Conservation (phyloP, 2,888 invertebrate species). For the Drepanosiphum platanoidis region DNA sequence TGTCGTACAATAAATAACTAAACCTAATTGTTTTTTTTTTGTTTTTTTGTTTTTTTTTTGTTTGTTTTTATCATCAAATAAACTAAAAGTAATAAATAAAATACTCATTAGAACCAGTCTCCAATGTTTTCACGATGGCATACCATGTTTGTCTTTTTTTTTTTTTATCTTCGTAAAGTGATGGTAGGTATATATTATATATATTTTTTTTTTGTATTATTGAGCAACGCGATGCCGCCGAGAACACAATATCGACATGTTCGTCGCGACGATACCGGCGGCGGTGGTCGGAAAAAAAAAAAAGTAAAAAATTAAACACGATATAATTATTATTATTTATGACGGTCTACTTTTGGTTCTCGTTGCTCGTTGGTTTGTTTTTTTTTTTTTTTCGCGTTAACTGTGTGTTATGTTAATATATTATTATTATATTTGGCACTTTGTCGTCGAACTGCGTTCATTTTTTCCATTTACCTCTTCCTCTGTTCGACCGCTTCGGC, state of each 20-base stretch:
- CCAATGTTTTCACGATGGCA: slow-evolving; percentile 62
- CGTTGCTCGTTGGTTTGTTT: slow-evolving; percentile 41
- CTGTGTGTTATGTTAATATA: too few relatives aligned
- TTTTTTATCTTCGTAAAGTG: neutral
- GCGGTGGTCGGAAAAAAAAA: slow-evolving; percentile 22
- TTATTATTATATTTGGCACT: slow-evolving; percentile 61
- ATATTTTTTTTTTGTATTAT: slow-evolving; percentile 24
- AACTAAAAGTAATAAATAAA: slow-evolving; percentile 61
- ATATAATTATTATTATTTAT: too few relatives aligned
- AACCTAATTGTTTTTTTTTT: too few relatives aligned
- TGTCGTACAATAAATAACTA: slow-evolving; percentile 55
- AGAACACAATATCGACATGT: slow-evolving; percentile 41
- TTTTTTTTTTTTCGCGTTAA: slow-evolving; percentile 46
- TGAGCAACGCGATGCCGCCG: slow-evolving; percentile 51
- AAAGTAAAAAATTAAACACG: slow-evolving; percentile 28
- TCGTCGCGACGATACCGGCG: too few relatives aligned
- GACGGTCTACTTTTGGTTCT: slow-evolving; percentile 56
- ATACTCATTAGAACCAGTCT: slow-evolving; percentile 62
- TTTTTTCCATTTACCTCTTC: slow-evolving; percentile 62
- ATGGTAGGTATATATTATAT: too few relatives aligned
- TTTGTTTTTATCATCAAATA: too few relatives aligned
- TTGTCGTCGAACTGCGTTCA: slow-evolving; percentile 15
- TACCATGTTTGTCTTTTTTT: slow-evolving; percentile 61
- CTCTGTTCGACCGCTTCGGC: slow-evolving; percentile 72
- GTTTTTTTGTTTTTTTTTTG: too few relatives aligned